Conservation (phyloP, 2,888 invertebrate genomes). For the Serrognathus titanus region DNA sequence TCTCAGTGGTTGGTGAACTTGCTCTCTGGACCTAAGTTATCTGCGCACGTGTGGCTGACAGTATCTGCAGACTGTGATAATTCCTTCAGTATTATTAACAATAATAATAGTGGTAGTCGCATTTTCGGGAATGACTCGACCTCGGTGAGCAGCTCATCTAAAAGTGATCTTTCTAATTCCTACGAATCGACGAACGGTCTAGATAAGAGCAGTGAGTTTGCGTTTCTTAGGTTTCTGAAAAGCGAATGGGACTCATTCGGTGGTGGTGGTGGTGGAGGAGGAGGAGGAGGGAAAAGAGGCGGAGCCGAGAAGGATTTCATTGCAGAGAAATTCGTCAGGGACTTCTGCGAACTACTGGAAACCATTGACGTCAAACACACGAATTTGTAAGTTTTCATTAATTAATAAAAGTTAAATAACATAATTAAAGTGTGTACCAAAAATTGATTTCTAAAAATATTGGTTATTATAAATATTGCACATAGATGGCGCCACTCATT, state of each 20-base stretch:
- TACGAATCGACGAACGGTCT: slow-evolving; percentile 7
- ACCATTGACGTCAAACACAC: slow-evolving; percentile 79
- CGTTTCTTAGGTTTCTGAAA: slow-evolving; percentile 27
- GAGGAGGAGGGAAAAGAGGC: slow-evolving; percentile 11
- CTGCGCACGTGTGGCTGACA: slow-evolving; percentile 38
- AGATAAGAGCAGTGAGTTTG: slow-evolving; percentile 25
- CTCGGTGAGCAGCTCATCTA: slow-evolving; percentile 9
- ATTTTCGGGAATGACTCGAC: slow-evolving; percentile 1
- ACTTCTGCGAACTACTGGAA: slow-evolving; percentile 65
- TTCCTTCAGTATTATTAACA: slow-evolving; percentile 24
- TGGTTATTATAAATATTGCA: too few relatives aligned
- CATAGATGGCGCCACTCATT: too few relatives aligned
- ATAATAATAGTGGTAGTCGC: background rate
- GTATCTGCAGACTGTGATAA: slow-evolving; percentile 36
- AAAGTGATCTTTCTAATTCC: slow-evolving; percentile 14
- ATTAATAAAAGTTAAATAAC: background rate
- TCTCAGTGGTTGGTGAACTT: slow-evolving; percentile 59
- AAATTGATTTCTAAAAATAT: too few relatives aligned
- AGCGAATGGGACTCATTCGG: slow-evolving; percentile 26
- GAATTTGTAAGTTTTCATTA: slow-evolving; percentile 72
- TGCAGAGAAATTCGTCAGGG: slow-evolving; percentile 52
- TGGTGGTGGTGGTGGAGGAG: slow-evolving; percentile 9
- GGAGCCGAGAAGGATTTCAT: slow-evolving; percentile 26
- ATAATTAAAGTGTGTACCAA: too few relatives aligned
- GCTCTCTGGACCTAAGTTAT: slow-evolving; percentile 34